A percentile compares a stretch with the other conserved stretches of the same genome.
Conservation (phyloP, 2,113 vertebrate genomes). For the Misgurnus anguillicaudatus region DNA sequence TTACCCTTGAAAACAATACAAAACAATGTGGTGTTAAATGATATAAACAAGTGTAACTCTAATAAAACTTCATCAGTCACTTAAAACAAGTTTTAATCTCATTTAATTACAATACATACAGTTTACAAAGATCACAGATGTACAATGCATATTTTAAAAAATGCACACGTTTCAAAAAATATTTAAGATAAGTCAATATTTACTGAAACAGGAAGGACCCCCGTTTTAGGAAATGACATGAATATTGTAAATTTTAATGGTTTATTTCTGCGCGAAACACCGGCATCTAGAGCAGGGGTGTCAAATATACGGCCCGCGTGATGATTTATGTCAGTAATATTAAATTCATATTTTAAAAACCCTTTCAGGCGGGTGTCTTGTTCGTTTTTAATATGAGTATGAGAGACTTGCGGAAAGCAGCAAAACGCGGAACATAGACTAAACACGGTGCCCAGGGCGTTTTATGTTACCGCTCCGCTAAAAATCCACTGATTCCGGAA, state of each 20-base stretch:
- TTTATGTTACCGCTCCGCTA: too few species aligned
- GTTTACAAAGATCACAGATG: neutral
- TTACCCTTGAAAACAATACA: neutral
- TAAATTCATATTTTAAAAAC: too few species aligned
- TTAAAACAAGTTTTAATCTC: neutral
- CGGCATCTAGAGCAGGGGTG: neutral
- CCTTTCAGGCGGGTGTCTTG: too few species aligned
- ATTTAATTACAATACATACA: neutral
- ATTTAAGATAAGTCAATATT: too few species aligned
- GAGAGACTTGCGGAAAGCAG: too few species aligned
- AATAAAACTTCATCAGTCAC: conserved; percentile 2
- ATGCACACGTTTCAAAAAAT: too few species aligned
- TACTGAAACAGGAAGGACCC: neutral
- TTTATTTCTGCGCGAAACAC: neutral
- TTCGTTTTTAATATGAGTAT: too few species aligned
- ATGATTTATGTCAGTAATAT: too few species aligned
- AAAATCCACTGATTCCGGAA: too few species aligned
- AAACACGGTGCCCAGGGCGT: too few species aligned
- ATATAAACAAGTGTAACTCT: conserved; percentile 4
- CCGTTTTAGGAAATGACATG: neutral
- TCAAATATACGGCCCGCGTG: too few species aligned
- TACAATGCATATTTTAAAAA: neutral
- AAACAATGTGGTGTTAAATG: neutral
- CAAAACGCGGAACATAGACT: too few species aligned
- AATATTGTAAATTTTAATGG: neutral